Percentiles rank a stretch among this genome's conserved stretches.
phyloP scores from a whole-genome alignment of 1,140 invertebrate genomes.

The Akabosia matsudoensis region DNA sequence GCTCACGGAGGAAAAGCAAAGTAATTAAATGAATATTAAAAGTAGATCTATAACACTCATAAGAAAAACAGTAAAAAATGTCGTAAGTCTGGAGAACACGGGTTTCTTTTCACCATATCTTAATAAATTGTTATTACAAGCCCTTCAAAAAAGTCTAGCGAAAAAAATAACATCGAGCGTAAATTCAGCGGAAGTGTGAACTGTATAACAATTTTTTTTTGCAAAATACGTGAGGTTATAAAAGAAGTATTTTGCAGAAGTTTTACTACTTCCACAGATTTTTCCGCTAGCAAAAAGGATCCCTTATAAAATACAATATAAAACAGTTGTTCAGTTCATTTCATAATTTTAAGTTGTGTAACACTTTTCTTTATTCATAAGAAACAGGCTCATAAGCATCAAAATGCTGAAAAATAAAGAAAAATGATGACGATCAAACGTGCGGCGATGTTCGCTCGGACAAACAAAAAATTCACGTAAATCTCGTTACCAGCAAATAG shows the following conservation, averaged over 20 bases:
- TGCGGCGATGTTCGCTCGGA: not conserved
- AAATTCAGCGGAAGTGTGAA: not conserved
- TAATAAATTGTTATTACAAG: no score
- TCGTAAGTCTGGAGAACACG: not conserved
- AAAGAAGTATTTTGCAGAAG: not conserved
- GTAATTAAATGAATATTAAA: conserved; percentile 23
- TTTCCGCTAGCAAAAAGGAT: no score
- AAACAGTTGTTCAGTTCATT: no score
- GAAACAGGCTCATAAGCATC: no score
- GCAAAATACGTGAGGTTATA: conserved; percentile 6
- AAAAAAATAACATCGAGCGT: not conserved
- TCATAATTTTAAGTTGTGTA: not conserved
- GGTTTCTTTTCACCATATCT: no score
- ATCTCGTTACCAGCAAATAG: not conserved
- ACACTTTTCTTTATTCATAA: no score
- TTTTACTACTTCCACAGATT: no score
- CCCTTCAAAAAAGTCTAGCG: no score
- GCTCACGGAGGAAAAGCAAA: not conserved
- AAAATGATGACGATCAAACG: not conserved
- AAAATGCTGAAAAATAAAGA: not conserved
- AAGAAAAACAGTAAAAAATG: not conserved
- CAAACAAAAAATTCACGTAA: not conserved
- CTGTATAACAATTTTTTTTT: not conserved
- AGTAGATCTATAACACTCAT: conserved; percentile 1
- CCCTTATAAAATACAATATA: no score